These are phyloP conservation scores for Rotaria sp. DNA, from an alignment of 2,888 invertebrate species.

Conservation along the genomic window DNA sequence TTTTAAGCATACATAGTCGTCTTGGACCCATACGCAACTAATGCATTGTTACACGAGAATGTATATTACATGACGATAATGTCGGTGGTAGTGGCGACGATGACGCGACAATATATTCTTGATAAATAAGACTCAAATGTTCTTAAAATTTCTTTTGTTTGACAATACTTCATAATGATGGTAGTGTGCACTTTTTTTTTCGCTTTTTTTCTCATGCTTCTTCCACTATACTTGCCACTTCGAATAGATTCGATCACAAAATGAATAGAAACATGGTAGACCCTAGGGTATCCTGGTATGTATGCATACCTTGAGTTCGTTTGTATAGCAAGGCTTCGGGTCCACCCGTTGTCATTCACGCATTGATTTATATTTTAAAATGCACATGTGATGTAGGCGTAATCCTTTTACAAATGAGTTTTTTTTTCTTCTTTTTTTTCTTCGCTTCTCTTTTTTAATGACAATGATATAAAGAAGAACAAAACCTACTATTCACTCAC, in stretches of 20 bases:
- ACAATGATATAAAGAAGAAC: background rate
- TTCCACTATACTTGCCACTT: background rate
- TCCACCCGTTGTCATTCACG: background rate
- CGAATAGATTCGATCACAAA: background rate
- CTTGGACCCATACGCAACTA: background rate
- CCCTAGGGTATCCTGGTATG: background rate
- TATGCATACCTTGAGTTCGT: background rate
- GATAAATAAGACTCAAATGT: conserved; percentile 3
- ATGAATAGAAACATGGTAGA: background rate
- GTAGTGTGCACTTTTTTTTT: background rate
- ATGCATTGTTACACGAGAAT: background rate
- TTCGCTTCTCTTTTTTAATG: background rate
- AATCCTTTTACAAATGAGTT: conserved; percentile 22
- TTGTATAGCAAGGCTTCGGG: background rate
- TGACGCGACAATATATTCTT: background rate
- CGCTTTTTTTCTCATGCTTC: background rate
- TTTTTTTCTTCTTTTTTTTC: background rate
- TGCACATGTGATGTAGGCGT: background rate
- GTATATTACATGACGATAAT: background rate
- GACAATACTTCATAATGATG: background rate
- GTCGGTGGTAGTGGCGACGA: background rate
- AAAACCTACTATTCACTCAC: background rate
- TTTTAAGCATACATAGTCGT: background rate
- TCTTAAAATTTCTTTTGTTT: conserved; percentile 6
- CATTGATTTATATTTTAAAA: conserved; percentile 9